A percentile compares a stretch with the other conserved stretches of the same genome.
Evolutionary conservation across 2,113 vertebrate species (phyloP).

Genomic region (Thamnaconus septentrionalis): DNA sequence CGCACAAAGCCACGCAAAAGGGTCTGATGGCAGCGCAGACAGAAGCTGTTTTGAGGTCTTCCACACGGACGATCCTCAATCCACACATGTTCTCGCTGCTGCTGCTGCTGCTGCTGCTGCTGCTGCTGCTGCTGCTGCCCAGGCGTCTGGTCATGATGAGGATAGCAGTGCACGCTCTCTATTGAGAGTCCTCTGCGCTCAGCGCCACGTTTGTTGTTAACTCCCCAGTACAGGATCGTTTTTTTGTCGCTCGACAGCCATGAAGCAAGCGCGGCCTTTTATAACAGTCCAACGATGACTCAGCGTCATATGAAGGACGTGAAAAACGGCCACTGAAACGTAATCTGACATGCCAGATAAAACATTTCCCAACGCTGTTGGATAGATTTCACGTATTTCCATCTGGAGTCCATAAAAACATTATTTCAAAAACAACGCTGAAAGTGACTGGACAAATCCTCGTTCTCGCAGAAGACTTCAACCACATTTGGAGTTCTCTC

Average conservation of each 20-base stretch:
- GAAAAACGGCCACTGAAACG: too few relatives aligned
- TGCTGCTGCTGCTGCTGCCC: constrained; percentile 37
- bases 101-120: too few relatives aligned
- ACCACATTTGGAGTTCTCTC: too few relatives aligned
- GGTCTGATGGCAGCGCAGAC: constrained; percentile 35
- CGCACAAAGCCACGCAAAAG: constrained; percentile 41
- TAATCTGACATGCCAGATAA: too few relatives aligned
- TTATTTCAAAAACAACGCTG: too few relatives aligned
- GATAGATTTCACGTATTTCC: too few relatives aligned
- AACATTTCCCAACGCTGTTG: too few relatives aligned
- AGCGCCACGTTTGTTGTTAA: constrained; percentile 23
- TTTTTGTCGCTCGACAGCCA: constrained; percentile 15
- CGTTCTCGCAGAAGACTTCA: too few relatives aligned
- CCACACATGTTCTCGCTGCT: constrained; percentile 30
- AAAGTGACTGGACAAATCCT: too few relatives aligned
- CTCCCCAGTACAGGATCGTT: constrained; percentile 25
- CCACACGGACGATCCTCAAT: constrained; percentile 40
- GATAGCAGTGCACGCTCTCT: constrained; percentile 66
- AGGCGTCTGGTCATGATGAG: constrained; percentile 63
- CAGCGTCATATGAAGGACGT: too few relatives aligned
- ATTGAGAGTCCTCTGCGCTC: constrained; percentile 45
- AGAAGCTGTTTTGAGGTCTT: constrained; percentile 45
- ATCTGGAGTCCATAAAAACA: too few relatives aligned
- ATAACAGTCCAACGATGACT: background rate
- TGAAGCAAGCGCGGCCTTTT: constrained; percentile 5